A percentile compares a stretch with the other conserved stretches of the same genome.
Conservation (phyloP, 1,140 invertebrate genomes). For the Bombus huntii region DNA sequence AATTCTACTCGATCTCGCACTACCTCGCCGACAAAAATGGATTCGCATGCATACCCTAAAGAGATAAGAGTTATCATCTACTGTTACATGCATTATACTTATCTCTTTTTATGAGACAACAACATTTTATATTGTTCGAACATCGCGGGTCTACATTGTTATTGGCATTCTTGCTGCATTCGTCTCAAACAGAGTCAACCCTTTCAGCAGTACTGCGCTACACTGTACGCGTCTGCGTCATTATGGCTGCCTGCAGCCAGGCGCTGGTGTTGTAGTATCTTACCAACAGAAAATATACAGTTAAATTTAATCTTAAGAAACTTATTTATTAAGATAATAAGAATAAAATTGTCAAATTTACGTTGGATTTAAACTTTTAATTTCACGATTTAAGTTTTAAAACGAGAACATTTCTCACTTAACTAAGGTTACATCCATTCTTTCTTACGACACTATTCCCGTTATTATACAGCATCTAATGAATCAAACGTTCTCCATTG, state of each 20-base stretch:
- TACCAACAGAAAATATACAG: not conserved
- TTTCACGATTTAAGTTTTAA: too few relatives aligned
- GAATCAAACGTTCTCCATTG: too few relatives aligned
- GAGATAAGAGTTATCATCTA: slow-evolving; percentile 61
- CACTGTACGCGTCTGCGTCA: slow-evolving; percentile 36
- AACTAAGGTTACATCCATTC: too few relatives aligned
- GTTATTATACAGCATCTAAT: too few relatives aligned
- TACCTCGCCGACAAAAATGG: slow-evolving; percentile 51
- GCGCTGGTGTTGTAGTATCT: slow-evolving; percentile 9
- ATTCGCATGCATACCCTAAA: slow-evolving; percentile 36
- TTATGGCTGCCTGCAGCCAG: slow-evolving; percentile 61
- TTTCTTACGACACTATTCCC: too few relatives aligned
- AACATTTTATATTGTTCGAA: not conserved
- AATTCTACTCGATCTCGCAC: slow-evolving; percentile 45
- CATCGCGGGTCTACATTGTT: not conserved
- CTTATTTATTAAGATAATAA: too few relatives aligned
- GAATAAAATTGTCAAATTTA: too few relatives aligned
- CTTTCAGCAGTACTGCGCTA: not conserved
- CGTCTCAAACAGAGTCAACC: not conserved
- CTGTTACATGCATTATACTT: not conserved
- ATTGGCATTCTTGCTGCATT: not conserved
- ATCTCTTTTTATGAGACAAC: not conserved
- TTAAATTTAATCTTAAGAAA: too few relatives aligned
- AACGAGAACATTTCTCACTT: too few relatives aligned
- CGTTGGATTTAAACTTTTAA: too few relatives aligned